These are phyloP conservation scores for Scaptomyza caliginosa DNA, from an alignment of 2,888 invertebrate species.

Conservation along the genomic window DNA sequence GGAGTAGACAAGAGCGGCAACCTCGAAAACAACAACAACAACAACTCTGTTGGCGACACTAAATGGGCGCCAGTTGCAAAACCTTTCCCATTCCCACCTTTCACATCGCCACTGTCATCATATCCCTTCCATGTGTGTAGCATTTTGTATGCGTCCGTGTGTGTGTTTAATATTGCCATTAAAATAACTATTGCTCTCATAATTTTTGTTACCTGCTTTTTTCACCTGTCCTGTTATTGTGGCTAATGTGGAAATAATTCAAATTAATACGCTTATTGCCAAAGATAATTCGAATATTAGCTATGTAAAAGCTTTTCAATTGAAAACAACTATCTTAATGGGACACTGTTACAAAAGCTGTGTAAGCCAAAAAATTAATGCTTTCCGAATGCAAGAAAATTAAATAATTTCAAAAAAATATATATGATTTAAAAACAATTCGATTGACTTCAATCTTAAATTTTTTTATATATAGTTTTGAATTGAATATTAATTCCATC, in stretches of 20 bases:
- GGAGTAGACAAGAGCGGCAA: constrained; percentile 55
- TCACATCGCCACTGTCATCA: neutral
- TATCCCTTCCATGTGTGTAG: constrained; percentile 11
- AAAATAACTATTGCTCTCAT: constrained; percentile 34
- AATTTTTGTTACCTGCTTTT: constrained; percentile 17
- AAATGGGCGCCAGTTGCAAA: constrained; percentile 58
- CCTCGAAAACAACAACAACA: constrained; percentile 37
- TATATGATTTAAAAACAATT: too few species aligned
- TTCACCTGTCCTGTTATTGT: constrained; percentile 22
- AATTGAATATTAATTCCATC: neutral
- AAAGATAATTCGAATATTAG: neutral
- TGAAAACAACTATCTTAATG: neutral
- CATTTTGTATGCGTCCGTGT: constrained; percentile 2
- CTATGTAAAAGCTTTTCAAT: neutral
- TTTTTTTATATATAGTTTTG: too few species aligned
- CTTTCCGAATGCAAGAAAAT: neutral
- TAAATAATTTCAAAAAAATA: too few species aligned
- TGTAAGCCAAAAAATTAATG: neutral
- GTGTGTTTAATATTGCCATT: constrained; percentile 50
- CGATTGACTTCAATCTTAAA: too few species aligned
- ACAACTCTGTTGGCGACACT: constrained; percentile 57
- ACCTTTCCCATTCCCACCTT: neutral
- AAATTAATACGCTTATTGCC: constrained; percentile 15
- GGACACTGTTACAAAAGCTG: neutral
- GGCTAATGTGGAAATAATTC: constrained; percentile 20